A percentile compares a stretch with the other conserved stretches of the same genome.
Evolutionary conservation across 30 jellyfish, hydroid and myxozoan species (phyloP).

Genomic region (Mastigias papua): DNA sequence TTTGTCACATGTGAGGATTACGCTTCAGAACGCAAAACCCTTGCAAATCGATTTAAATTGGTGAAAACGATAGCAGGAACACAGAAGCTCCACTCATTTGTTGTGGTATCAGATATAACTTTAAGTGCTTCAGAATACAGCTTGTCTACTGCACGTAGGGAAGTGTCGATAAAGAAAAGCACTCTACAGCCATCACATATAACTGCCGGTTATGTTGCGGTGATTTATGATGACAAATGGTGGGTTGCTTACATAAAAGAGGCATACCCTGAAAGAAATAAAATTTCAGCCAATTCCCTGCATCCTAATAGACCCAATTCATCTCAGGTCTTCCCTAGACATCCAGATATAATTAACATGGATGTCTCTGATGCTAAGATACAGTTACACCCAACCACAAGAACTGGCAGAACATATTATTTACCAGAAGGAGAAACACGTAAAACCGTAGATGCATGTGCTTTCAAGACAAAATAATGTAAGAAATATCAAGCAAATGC

Average conservation of each 20-base stretch:
- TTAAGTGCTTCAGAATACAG: background rate
- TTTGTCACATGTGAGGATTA: slow-evolving; percentile 6
- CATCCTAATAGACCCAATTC: slow-evolving; percentile 42
- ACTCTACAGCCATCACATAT: background rate
- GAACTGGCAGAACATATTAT: slow-evolving; percentile 29
- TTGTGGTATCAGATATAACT: background rate
- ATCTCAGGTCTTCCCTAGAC: slow-evolving; percentile 4
- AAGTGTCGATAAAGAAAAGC: background rate
- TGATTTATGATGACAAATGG: slow-evolving; percentile 33
- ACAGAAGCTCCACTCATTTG: slow-evolving; percentile 23
- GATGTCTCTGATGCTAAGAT: slow-evolving; percentile 11
- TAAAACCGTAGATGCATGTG: background rate
- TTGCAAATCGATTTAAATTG: slow-evolving; percentile 4
- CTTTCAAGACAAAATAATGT: background rate
- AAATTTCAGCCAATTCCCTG: slow-evolving; percentile 18
- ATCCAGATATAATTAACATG: background rate
- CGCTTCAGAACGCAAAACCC: too few relatives aligned
- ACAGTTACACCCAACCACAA: slow-evolving; percentile 2
- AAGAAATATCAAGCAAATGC: too few relatives aligned
- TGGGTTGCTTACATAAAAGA: slow-evolving; percentile 39
- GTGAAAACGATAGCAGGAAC: slow-evolving; percentile 53
- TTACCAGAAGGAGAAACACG: slow-evolving; percentile 10
- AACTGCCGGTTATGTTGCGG: slow-evolving; percentile 18
- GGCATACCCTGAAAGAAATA: background rate
- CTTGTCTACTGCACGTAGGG: background rate